Evolutionary conservation across 2,888 invertebrate genomes (phyloP).

Genomic region (Coenonympha arcania): DNA sequence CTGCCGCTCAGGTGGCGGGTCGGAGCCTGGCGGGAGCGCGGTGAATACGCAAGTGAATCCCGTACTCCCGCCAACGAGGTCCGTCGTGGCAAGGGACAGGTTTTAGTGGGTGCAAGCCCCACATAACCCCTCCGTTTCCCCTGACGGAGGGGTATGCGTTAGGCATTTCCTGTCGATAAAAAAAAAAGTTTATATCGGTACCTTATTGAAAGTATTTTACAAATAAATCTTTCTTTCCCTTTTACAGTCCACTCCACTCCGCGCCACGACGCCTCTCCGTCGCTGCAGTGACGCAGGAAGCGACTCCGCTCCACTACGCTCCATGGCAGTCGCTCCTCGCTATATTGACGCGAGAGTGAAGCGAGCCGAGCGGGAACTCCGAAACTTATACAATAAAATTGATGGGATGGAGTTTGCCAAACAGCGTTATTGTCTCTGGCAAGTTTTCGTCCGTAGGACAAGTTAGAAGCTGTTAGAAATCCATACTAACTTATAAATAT

Average conservation of each 20-base stretch:
- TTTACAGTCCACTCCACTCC: neutral
- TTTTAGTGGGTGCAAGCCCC: too few species aligned
- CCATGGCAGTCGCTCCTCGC: neutral
- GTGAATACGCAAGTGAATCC: too few species aligned
- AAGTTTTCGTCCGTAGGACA: conserved; percentile 21
- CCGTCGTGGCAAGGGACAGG: too few species aligned
- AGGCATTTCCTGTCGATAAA: too few species aligned
- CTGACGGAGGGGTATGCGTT: too few species aligned
- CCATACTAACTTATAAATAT: neutral
- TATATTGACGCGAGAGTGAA: conserved; percentile 7
- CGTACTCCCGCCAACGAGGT: too few species aligned
- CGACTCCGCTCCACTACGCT: conserved; percentile 5
- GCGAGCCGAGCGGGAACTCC: conserved; percentile 21
- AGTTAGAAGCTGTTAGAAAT: neutral
- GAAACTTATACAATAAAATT: conserved; percentile 36
- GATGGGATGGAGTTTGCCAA: conserved; percentile 31
- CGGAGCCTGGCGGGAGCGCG: too few species aligned
- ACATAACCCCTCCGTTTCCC: too few species aligned
- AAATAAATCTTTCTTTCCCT: too few species aligned
- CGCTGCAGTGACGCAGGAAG: conserved; percentile 12
- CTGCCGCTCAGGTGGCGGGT: too few species aligned
- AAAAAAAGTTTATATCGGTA: too few species aligned
- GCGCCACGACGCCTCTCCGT: neutral
- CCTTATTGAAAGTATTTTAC: too few species aligned
- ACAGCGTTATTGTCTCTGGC: conserved; percentile 34